phyloP scores from a whole-genome alignment of 2,888 invertebrate genomes.

The Altica lythri region DNA sequence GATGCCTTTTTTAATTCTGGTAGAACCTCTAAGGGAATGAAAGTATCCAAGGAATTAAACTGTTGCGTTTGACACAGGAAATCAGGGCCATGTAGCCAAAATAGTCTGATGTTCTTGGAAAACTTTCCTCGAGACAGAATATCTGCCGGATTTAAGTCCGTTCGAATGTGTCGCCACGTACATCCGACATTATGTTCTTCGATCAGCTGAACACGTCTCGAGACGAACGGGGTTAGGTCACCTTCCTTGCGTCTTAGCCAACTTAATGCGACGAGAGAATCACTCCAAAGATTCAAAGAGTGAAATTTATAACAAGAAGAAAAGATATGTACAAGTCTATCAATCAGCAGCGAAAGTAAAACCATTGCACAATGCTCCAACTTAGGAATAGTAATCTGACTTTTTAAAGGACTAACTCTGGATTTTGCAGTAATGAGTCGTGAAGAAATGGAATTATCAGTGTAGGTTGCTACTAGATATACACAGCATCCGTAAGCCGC shows the following conservation, averaged over 20 bases:
- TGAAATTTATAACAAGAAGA: not conserved
- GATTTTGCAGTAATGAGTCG: not conserved
- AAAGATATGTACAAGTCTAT: not conserved
- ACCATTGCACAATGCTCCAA: constrained; percentile 3
- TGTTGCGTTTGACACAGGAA: not conserved
- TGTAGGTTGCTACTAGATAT: not conserved
- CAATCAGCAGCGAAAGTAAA: not conserved
- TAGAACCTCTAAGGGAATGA: not conserved
- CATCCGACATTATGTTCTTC: not conserved
- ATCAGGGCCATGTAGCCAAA: not conserved
- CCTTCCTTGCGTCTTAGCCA: not conserved
- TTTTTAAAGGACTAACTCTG: not conserved
- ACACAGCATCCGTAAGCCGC: constrained; percentile 1
- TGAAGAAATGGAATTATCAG: not conserved
- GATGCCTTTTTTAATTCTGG: not conserved
- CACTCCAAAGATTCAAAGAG: not conserved
- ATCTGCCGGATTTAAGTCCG: not conserved
- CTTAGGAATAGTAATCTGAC: not conserved
- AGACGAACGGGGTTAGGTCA: not conserved
- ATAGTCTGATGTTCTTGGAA: not conserved
- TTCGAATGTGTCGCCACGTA: not conserved
- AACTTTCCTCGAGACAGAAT: constrained; percentile 2
- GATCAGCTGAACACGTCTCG: not conserved
- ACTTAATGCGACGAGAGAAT: not conserved
- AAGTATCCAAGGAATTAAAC: not conserved